Evolutionary conservation across 1,140 invertebrate species (phyloP).

Genomic region (Lasioglossum baleicum): DNA sequence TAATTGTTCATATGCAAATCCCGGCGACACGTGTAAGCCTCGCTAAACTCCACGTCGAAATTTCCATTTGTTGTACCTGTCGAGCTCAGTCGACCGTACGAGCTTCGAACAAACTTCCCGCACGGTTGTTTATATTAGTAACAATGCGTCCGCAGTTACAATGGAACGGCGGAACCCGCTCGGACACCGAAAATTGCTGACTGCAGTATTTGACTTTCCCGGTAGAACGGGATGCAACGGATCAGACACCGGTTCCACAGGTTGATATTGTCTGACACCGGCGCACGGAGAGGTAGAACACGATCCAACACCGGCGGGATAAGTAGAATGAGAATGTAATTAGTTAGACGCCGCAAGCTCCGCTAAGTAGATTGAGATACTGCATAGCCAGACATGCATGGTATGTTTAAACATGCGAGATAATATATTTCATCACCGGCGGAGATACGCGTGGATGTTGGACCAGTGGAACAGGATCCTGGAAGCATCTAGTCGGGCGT

Average conservation of each 20-base stretch:
- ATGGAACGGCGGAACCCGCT: too few relatives aligned
- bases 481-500: too few relatives aligned
- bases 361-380: background rate
- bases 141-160: background rate
- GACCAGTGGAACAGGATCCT: too few relatives aligned
- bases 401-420: too few relatives aligned
- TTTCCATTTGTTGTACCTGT: background rate
- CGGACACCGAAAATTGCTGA: background rate
- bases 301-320: background rate
- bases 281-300: too few relatives aligned
- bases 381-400: background rate
- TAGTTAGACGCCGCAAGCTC: background rate
- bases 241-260: too few relatives aligned
- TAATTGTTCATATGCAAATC: conserved; percentile 9
- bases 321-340: background rate
- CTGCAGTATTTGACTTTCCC: background rate
- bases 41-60: background rate
- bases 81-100: background rate
- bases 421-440: too few relatives aligned
- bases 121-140: background rate
- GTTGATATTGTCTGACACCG: too few relatives aligned
- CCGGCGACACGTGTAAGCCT: background rate
- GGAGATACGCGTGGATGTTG: too few relatives aligned
- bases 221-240: too few relatives aligned
- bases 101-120: background rate